phyloP scores from a whole-genome alignment of 2,888 invertebrate genomes.

The Blomia tropicalis region DNA sequence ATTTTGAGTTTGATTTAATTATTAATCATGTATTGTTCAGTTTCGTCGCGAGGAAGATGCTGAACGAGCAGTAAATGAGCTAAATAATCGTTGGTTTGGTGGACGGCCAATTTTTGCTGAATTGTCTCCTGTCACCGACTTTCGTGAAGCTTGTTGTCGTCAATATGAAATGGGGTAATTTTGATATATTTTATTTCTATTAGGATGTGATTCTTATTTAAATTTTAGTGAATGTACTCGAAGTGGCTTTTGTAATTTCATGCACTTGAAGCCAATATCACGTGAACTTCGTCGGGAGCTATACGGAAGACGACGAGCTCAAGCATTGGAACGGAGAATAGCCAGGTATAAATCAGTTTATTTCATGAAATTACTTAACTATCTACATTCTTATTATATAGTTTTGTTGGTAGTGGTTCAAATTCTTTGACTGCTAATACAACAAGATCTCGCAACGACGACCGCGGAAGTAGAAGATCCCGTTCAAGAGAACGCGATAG shows the following conservation, averaged over 20 bases:
- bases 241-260: slow-evolving; percentile 98
- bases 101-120: slow-evolving; percentile 95
- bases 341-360: slow-evolving; percentile 11
- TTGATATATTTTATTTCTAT: too few relatives aligned
- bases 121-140: slow-evolving; percentile 95
- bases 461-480: slow-evolving; percentile 2
- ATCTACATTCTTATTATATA: neutral
- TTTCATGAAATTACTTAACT: too few relatives aligned
- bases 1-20: slow-evolving; percentile 14
- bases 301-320: slow-evolving; percentile 36
- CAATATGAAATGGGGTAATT: slow-evolving; percentile 96
- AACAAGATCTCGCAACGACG: neutral
- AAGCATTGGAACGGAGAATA: slow-evolving; percentile 27
- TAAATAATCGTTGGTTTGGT: slow-evolving; percentile 98
- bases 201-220: slow-evolving; percentile 29
- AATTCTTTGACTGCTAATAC: slow-evolving; percentile 12
- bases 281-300: slow-evolving; percentile 68
- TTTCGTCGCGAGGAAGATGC: slow-evolving; percentile 96
- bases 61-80: slow-evolving; percentile 84
- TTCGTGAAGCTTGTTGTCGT: slow-evolving; percentile 95
- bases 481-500: neutral
- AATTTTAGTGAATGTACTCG: slow-evolving; percentile 68
- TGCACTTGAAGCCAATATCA: slow-evolving; percentile 98
- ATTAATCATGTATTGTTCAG: slow-evolving; percentile 38
- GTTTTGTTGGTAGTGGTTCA: slow-evolving; percentile 27